Evolutionary conservation across 2,797 vertebrate species (phyloP).

Genomic region (Crenichthys baileyi): DNA sequence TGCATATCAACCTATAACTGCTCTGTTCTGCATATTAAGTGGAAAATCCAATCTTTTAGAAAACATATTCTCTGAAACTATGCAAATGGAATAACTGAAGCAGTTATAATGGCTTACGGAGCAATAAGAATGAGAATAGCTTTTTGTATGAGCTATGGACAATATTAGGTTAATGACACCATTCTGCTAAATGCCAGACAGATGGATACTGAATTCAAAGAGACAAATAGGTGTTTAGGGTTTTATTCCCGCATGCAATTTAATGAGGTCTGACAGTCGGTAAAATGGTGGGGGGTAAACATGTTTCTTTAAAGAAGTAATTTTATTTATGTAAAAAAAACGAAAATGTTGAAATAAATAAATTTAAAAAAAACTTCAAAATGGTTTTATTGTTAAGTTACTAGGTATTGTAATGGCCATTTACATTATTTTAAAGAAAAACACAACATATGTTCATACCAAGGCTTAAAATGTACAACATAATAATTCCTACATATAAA

Average conservation of each 20-base stretch:
- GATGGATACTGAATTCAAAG: conserved; percentile 69
- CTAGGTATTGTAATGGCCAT: neutral
- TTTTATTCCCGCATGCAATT: conserved; percentile 73
- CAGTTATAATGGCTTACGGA: conserved; percentile 62
- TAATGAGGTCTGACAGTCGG: conserved; percentile 46
- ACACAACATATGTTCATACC: neutral
- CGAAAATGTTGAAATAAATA: conserved; percentile 5
- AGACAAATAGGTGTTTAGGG: conserved; percentile 66
- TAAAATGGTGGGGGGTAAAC: conserved; percentile 44
- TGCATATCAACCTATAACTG: conserved; percentile 47
- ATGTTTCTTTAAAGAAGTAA: conserved; percentile 23
- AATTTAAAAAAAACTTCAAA: neutral
- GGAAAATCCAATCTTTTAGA: conserved; percentile 53
- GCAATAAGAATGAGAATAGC: conserved; percentile 61
- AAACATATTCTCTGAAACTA: conserved; percentile 49
- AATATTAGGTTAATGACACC: conserved; percentile 74
- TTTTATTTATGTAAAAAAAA: conserved; percentile 20
- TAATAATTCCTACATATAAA: neutral
- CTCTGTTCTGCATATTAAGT: conserved; percentile 61
- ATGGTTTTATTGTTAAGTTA: neutral
- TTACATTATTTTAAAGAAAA: neutral
- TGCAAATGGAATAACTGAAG: conserved; percentile 63
- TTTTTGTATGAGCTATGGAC: conserved; percentile 60
- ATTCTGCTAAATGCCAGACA: conserved; percentile 74
- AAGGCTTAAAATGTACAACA: neutral